Evolutionary conservation across 2,797 vertebrate species (phyloP).

Genomic region (Pelochelys cantorii): DNA sequence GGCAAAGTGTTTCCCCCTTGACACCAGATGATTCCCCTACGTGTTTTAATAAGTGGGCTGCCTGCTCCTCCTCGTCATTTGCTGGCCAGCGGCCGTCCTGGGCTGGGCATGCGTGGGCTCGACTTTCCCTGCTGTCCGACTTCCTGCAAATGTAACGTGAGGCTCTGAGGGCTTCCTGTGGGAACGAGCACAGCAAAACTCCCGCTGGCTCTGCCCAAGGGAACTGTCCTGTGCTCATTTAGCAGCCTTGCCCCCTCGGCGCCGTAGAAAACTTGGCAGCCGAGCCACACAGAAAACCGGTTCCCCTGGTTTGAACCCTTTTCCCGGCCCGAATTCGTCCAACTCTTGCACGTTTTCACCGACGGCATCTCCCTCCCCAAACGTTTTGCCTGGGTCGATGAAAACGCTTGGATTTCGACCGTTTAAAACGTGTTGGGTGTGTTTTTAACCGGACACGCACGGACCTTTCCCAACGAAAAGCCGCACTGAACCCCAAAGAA

Average conservation of each 20-base stretch:
- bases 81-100: not conserved
- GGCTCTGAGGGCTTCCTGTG: not conserved
- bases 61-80: not conserved
- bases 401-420: not conserved
- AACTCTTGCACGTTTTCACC: not conserved
- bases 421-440: too few relatives aligned
- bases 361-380: not conserved
- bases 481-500: fast-evolving
- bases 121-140: not conserved
- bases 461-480: not conserved
- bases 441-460: too few relatives aligned
- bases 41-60: not conserved
- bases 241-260: not conserved
- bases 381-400: not conserved
- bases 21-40: not conserved
- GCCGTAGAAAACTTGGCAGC: not conserved
- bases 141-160: not conserved
- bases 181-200: not conserved
- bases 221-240: not conserved
- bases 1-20: too few relatives aligned
- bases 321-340: not conserved
- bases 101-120: not conserved
- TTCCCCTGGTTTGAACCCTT: not conserved
- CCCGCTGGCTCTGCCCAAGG: not conserved
- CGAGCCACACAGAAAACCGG: not conserved